These are phyloP conservation scores for Acronicta alni DNA, from an alignment of 2,888 invertebrate species.

Conservation along the genomic window DNA sequence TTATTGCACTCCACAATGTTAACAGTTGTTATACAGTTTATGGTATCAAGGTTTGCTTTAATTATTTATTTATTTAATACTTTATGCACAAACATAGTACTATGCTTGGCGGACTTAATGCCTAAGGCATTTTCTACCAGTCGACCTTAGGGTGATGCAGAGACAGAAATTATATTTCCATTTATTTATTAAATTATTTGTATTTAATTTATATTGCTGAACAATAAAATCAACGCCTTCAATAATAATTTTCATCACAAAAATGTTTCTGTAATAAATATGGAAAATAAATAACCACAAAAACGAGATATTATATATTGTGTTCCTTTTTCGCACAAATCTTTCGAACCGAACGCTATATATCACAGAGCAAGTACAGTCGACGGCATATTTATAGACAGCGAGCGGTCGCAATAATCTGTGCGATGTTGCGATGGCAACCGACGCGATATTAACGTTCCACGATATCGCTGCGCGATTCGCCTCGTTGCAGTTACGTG, in stretches of 20 bases:
- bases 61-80: too few species aligned
- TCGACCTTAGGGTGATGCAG: too few species aligned
- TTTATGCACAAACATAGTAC: too few species aligned
- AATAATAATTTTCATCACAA: background rate
- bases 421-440: slow-evolving; percentile 40
- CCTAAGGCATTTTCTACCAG: too few species aligned
- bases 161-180: too few species aligned
- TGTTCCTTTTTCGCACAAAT: slow-evolving; percentile 48
- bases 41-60: too few species aligned
- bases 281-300: slow-evolving; percentile 31
- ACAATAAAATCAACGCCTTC: too few species aligned
- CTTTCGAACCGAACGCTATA: slow-evolving; percentile 37
- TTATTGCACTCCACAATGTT: too few species aligned
- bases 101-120: too few species aligned
- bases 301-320: slow-evolving; percentile 43
- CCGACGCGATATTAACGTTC: slow-evolving; percentile 35
- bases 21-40: too few species aligned
- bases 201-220: too few species aligned
- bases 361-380: slow-evolving; percentile 49
- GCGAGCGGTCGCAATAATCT: slow-evolving; percentile 48
- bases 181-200: too few species aligned
- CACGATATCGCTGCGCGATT: slow-evolving; percentile 31
- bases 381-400: slow-evolving; percentile 50
- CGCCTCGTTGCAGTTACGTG: slow-evolving; percentile 42
- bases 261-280: slow-evolving; percentile 3